Evolutionary conservation across 2,888 invertebrate species (phyloP), one percentile per base, ranked within the genome.

Genomic region (Meandrusa payeni): DNA sequence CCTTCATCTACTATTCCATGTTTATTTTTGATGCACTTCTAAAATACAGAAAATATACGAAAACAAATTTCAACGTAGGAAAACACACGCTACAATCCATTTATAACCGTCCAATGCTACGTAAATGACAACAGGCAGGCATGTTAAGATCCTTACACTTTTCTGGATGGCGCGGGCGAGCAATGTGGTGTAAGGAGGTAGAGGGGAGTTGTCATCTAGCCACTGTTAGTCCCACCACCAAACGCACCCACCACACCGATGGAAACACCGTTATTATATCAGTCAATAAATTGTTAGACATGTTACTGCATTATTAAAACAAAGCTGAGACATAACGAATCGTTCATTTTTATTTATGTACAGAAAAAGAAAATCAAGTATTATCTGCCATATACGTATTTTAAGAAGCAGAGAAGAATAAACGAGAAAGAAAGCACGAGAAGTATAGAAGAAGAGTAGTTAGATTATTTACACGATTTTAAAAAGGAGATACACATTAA

Each of bases 131-230:
- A 58, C 59, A 69, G 67, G 64, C 64, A 59, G 58, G 67, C 60
- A 69, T 67, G 76, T 77, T 76, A 69, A 70, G 64, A 51, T 65
- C 82, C 93, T 93, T 93, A 93, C 93, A 89, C 89, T 91, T 81
- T 89, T 90, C 70, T 91, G 90, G 68, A 91, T 89, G 78, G 92
- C 93, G 78, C 91, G 90, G 77, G 91, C 90, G 78, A 92, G 90
- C 79, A 91, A 90, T 77, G 91, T 91, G 71, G 91, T 90, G 83
- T 91, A 91, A 69, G 88, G 89, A 62, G 92, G 92, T 69, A 91
- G 88, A 57, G 91, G 90, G 56, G 92, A 91, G 86, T 93, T 92
- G 83, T 93, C 93, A 76, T 93, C 93, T 90, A 93, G 89, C 94
- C 94, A 94, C 92, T 92, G 83, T 83, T 82, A 83, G 75, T 73